A percentile compares a stretch with the other conserved stretches of the same genome.
Conservation (phyloP, 2,797 vertebrate genomes). For the Chromobotia macracanthus region DNA sequence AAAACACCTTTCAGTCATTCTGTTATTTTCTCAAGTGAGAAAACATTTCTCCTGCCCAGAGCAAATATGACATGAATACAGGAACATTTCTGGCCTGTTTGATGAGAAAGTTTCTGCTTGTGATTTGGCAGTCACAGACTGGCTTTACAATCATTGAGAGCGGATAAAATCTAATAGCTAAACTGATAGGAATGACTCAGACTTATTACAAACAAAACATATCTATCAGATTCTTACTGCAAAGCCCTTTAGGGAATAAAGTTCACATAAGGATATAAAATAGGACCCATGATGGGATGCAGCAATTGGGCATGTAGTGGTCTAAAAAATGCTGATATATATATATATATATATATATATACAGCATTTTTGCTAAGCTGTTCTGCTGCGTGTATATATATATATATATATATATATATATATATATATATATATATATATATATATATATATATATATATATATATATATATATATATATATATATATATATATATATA, state of each 20-base stretch:
- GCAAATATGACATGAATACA: slow-evolving; percentile 1
- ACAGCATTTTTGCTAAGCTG: neutral
- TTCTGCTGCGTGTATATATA: too few relatives aligned
- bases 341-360: too few relatives aligned
- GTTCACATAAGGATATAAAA: too few relatives aligned
- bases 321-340: neutral
- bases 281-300: neutral
- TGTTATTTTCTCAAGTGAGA: slow-evolving; percentile 31
- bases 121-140: slow-evolving; percentile 11
- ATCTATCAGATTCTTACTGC: neutral
- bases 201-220: slow-evolving; percentile 21
- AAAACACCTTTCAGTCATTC: slow-evolving; percentile 27
- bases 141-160: slow-evolving; percentile 18
- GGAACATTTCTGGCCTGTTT: neutral
- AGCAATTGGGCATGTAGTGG: neutral
- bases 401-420: too few relatives aligned
- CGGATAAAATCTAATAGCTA: slow-evolving; percentile 29
- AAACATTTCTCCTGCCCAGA: neutral
- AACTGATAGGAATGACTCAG: slow-evolving; percentile 13
- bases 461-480: too few relatives aligned
- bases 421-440: too few relatives aligned
- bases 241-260: neutral
- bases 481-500: too few relatives aligned
- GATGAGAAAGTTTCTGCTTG: slow-evolving; percentile 9
- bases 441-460: too few relatives aligned